Percentiles rank a stretch among this genome's conserved stretches.
Evolutionary conservation across 2,113 vertebrate species (phyloP).

Genomic region (Cathartes aura): DNA sequence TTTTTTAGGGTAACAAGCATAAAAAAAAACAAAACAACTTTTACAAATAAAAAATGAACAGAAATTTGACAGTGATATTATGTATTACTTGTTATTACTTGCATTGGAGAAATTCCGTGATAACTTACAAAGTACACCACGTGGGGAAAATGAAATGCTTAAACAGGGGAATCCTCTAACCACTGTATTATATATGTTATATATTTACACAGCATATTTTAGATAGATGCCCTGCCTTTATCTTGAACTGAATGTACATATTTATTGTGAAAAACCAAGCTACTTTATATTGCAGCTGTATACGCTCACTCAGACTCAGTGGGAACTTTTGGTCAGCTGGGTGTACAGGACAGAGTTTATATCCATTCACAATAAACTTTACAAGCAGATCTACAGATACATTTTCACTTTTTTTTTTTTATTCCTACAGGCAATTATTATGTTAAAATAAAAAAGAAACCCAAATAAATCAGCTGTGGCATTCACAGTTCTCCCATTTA

Average conservation of each 20-base stretch:
- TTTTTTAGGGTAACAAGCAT: neutral
- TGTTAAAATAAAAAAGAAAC: neutral
- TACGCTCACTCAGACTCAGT: neutral
- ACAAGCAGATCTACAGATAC: neutral
- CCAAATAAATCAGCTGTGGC: fast-evolving
- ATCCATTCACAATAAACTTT: neutral
- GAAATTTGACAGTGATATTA: neutral
- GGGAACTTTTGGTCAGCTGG: neutral
- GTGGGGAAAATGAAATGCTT: fast-evolving
- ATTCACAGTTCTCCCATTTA: neutral
- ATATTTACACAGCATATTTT: neutral
- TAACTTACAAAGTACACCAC: neutral
- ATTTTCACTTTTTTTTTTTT: neutral
- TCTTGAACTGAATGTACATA: neutral
- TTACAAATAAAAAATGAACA: neutral
- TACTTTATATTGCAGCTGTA: neutral
- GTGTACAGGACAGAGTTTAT: neutral
- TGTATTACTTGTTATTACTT: neutral
- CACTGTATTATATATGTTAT: neutral
- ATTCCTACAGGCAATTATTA: neutral
- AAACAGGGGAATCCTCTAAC: neutral
- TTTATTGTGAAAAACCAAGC: neutral
- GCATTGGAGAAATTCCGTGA: neutral
- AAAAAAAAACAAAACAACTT: neutral
- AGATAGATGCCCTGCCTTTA: neutral